Evolutionary conservation across 2,113 vertebrate genomes (phyloP).

Genomic region (Tragelaphus scriptus): DNA sequence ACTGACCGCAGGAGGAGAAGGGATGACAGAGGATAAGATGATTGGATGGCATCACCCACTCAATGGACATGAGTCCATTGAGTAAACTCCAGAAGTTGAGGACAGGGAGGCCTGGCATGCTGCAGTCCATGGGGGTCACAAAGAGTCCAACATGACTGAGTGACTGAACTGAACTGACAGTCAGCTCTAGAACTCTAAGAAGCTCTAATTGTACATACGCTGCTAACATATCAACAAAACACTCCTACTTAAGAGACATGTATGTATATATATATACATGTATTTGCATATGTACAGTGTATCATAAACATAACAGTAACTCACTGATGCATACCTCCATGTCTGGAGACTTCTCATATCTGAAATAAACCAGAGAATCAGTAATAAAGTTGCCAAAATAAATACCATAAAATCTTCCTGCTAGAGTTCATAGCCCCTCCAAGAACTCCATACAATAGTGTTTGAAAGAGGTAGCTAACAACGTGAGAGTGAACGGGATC

Average conservation of each 20-base stretch:
- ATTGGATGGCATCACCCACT: background rate
- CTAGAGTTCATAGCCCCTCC: background rate
- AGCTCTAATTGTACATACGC: background rate
- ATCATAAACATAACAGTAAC: background rate
- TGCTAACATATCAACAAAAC: background rate
- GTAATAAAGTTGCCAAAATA: background rate
- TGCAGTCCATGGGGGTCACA: background rate
- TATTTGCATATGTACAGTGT: background rate
- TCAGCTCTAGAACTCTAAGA: background rate
- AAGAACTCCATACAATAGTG: background rate
- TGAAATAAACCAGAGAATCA: slow-evolving; percentile 1
- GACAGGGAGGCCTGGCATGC: background rate
- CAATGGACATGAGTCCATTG: background rate
- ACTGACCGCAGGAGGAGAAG: background rate
- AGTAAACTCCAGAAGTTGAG: background rate
- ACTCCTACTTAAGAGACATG: background rate
- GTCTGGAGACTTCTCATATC: background rate
- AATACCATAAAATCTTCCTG: background rate
- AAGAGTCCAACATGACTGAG: background rate
- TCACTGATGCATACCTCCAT: background rate
- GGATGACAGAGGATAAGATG: background rate
- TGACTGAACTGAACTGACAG: background rate
- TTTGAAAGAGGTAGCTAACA: background rate
- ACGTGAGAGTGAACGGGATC: background rate
- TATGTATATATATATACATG: background rate